Percentiles rank a stretch among this genome's conserved stretches.
These are phyloP conservation scores for Colinus virginianus DNA, from an alignment of 2,113 vertebrate genomes.

Conservation along the genomic window DNA sequence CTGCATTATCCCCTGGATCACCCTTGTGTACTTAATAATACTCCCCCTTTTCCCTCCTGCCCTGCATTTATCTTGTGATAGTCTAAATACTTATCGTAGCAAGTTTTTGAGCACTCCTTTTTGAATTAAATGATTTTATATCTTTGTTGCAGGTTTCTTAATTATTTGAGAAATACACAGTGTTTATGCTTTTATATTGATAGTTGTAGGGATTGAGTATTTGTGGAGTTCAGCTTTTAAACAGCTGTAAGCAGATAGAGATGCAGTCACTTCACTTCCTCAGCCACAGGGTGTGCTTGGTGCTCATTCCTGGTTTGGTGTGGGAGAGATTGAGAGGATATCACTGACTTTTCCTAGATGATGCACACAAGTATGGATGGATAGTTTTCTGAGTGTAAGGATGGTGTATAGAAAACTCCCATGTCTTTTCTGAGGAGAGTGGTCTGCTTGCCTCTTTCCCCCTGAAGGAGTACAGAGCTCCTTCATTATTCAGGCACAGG, in stretches of 20 bases:
- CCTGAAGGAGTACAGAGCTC: not conserved
- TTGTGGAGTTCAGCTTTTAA: not conserved
- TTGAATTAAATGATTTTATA: not conserved
- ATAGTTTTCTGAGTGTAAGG: not conserved
- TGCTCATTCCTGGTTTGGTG: not conserved
- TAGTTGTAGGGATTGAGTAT: not conserved
- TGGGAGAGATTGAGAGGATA: not conserved
- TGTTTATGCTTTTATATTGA: not conserved
- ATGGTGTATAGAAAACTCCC: not conserved
- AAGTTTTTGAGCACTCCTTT: not conserved
- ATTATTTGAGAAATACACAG: not conserved
- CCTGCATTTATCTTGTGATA: not conserved
- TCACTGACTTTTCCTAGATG: not conserved
- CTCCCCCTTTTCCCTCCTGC: not conserved
- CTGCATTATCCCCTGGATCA: not conserved
- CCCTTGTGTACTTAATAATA: not conserved
- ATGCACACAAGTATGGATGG: not conserved
- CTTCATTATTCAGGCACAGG: not conserved
- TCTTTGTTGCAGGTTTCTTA: not conserved
- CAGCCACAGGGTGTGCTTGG: not conserved
- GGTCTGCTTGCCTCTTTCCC: accelerated
- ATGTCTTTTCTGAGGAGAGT: not conserved
- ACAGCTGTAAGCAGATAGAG: not conserved
- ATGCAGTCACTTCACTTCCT: not conserved
- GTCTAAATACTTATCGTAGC: not conserved